Conservation (phyloP, 1,140 invertebrate species). For the Caenorhabditis inopinata region DNA sequence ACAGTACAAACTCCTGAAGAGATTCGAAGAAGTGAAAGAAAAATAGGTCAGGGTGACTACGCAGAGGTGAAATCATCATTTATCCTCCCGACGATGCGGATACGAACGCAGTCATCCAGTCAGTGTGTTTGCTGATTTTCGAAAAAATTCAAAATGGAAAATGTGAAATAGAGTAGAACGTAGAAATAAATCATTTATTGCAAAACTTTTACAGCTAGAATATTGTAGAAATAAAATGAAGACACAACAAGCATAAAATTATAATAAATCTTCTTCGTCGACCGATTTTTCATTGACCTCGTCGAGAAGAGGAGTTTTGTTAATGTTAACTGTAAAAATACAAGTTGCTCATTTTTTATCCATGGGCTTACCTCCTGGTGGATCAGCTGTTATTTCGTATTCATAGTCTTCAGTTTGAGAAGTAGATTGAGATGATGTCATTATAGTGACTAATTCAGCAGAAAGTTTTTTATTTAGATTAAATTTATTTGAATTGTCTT, state of each 20-base stretch:
- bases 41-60: slow-evolving; percentile 27
- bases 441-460: not conserved
- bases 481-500: not conserved
- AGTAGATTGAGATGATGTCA: not conserved
- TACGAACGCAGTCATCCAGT: not conserved
- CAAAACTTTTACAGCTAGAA: too few species aligned
- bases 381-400: slow-evolving; percentile 2
- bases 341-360: not conserved
- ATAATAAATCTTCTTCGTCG: slow-evolving; percentile 9
- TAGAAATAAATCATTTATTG: not conserved
- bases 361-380: not conserved
- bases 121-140: slow-evolving; percentile 16
- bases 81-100: slow-evolving; percentile 1
- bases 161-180: not conserved
- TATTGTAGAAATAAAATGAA: too few species aligned
- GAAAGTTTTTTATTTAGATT: not conserved
- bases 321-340: not conserved
- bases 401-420: not conserved
- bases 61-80: not conserved
- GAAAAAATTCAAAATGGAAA: not conserved
- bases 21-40: not conserved
- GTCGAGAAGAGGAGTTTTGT: slow-evolving; percentile 3
- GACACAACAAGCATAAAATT: not conserved
- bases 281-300: slow-evolving; percentile 8
- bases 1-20: not conserved